phyloP scores from a whole-genome alignment of 2,113 vertebrate species.

The Gallinago undulata region DNA sequence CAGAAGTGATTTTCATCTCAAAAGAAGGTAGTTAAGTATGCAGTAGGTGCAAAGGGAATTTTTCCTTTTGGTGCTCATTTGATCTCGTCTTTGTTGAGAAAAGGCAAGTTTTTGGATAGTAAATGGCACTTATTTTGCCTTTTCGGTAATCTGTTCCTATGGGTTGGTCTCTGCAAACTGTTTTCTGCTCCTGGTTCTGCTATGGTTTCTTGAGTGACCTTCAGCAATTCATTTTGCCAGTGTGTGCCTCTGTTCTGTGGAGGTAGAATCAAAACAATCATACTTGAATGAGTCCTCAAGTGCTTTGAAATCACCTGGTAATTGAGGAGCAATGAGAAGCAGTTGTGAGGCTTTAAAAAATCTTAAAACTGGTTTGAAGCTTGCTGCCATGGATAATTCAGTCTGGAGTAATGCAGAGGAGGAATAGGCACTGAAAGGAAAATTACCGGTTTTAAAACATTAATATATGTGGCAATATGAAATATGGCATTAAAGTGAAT shows the following conservation, averaged over 20 bases:
- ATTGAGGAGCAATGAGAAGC: neutral
- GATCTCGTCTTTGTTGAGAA: neutral
- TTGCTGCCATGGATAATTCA: neutral
- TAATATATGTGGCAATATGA: neutral
- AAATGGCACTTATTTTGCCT: neutral
- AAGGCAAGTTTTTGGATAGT: neutral
- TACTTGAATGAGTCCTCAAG: neutral
- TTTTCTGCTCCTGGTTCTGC: neutral
- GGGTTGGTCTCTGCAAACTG: neutral
- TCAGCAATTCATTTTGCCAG: neutral
- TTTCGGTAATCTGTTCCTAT: fast-evolving
- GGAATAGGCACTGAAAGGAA: neutral
- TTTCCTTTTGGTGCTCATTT: neutral
- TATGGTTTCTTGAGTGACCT: neutral
- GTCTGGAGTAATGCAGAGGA: neutral
- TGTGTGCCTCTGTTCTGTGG: neutral
- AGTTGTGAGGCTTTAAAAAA: neutral
- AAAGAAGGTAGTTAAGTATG: neutral
- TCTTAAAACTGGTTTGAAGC: neutral
- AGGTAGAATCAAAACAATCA: neutral
- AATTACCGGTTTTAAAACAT: neutral
- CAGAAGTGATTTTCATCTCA: neutral
- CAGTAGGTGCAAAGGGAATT: neutral
- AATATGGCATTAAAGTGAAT: neutral
- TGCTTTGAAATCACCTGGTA: neutral